Conservation (phyloP, 2,888 invertebrate genomes). For the Xanthorhoe designata region DNA sequence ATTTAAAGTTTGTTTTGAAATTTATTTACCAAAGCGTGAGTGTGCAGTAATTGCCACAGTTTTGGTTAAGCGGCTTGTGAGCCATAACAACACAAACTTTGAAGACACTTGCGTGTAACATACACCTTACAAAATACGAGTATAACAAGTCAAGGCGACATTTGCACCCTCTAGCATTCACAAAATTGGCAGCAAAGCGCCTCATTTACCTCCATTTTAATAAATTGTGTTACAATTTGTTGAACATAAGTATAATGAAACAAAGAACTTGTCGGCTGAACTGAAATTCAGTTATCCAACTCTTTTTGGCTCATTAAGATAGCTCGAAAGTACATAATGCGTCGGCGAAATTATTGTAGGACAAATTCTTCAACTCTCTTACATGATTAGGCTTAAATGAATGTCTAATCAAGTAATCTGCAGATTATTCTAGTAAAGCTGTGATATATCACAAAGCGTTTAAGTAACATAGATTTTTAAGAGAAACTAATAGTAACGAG, state of each 20-base stretch:
- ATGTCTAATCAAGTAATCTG: too few relatives aligned
- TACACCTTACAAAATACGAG: neutral
- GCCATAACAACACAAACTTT: too few relatives aligned
- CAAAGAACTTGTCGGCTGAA: slow-evolving; percentile 61
- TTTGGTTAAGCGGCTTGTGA: too few relatives aligned
- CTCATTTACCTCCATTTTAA: slow-evolving; percentile 13
- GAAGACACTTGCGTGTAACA: neutral
- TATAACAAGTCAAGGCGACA: slow-evolving; percentile 13
- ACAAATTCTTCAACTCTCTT: neutral
- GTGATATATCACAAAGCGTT: too few relatives aligned
- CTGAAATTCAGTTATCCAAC: slow-evolving; percentile 67
- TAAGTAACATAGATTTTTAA: too few relatives aligned
- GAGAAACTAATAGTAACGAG: too few relatives aligned
- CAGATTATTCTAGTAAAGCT: too few relatives aligned
- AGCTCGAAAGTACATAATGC: neutral
- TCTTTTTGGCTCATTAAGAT: slow-evolving; percentile 58
- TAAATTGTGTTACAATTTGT: slow-evolving; percentile 48
- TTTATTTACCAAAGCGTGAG: too few relatives aligned
- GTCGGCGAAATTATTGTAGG: neutral
- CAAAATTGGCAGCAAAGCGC: slow-evolving; percentile 13
- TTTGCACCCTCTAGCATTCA: slow-evolving; percentile 16
- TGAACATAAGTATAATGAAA: slow-evolving; percentile 64
- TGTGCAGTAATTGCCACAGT: too few relatives aligned
- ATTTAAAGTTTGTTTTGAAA: too few relatives aligned
- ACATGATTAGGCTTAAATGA: too few relatives aligned